Percentiles rank a stretch among this genome's conserved stretches.
These are phyloP conservation scores for Oryzias curvinotus DNA, from an alignment of 2,113 vertebrate genomes.

Conservation along the genomic window DNA sequence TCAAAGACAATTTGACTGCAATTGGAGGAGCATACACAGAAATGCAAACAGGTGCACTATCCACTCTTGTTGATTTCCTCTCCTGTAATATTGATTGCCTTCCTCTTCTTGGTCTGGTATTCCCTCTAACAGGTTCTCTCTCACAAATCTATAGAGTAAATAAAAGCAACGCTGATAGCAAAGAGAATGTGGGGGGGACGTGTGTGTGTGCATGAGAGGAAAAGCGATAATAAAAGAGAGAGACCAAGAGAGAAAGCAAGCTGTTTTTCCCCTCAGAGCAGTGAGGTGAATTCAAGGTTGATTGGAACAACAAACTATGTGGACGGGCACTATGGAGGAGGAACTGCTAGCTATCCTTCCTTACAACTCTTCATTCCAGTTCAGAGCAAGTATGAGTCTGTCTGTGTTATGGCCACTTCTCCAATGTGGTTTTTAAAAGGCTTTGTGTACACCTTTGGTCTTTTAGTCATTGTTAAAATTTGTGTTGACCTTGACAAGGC, in stretches of 20 bases:
- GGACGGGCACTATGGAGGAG: conserved; percentile 54
- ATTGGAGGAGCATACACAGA: conserved; percentile 17
- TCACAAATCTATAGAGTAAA: conserved; percentile 73
- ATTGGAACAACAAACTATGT: conserved; percentile 72
- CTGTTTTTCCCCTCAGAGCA: conserved; percentile 49
- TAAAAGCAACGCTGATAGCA: conserved; percentile 61
- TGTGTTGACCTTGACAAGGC: conserved; percentile 11
- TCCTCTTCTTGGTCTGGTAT: conserved; percentile 61
- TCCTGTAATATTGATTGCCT: conserved; percentile 67
- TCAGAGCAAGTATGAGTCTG: conserved; percentile 14
- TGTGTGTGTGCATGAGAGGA: neutral
- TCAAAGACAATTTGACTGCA: conserved; percentile 50
- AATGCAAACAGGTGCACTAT: conserved; percentile 23
- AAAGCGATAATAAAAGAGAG: conserved; percentile 10
- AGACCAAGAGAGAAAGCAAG: conserved; percentile 28
- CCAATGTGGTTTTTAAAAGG: conserved; percentile 13
- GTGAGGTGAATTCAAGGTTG: conserved; percentile 78
- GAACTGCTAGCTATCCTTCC: conserved; percentile 37
- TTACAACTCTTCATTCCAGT: conserved; percentile 23
- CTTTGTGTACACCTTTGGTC: conserved; percentile 20
- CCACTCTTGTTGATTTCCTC: conserved; percentile 61
- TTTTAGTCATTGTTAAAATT: conserved; percentile 25
- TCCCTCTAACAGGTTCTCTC: conserved; percentile 62
- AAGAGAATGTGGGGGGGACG: neutral
- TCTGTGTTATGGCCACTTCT: conserved; percentile 13